Evolutionary conservation across 2,888 invertebrate genomes (phyloP).

Genomic region (Hypomecis atomaria): DNA sequence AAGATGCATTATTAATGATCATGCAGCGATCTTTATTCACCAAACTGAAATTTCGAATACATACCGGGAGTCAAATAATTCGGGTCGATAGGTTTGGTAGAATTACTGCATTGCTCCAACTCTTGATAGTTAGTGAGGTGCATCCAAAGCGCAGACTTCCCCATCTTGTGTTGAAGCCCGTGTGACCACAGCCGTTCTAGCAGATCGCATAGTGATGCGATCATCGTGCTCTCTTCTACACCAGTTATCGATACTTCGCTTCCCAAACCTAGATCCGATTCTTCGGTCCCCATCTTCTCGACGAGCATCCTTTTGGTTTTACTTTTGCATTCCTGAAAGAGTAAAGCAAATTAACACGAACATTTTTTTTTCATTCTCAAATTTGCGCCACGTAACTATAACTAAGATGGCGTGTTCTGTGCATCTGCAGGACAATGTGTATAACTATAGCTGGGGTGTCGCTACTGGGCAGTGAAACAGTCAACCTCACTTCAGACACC

Average conservation of each 20-base stretch:
- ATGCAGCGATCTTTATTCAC: background rate
- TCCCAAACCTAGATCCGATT: conserved; percentile 95
- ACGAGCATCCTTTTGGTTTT: conserved; percentile 99
- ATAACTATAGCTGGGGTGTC: too few species aligned
- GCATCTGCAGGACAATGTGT: too few species aligned
- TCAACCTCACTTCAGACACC: too few species aligned
- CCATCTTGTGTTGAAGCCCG: conserved; percentile 97
- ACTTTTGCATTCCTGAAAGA: conserved; percentile 91
- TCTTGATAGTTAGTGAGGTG: conserved; percentile 96
- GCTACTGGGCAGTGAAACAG: too few species aligned
- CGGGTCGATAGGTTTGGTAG: conserved; percentile 80
- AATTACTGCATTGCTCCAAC: conserved; percentile 87
- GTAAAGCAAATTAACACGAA: background rate
- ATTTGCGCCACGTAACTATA: too few species aligned
- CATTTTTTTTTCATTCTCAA: too few species aligned
- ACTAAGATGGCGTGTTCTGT: too few species aligned
- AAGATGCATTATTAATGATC: too few species aligned
- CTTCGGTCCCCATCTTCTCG: conserved; percentile 99
- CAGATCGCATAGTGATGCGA: conserved; percentile 98
- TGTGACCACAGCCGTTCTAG: conserved; percentile 99
- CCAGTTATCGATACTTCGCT: conserved; percentile 89
- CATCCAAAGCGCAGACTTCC: conserved; percentile 98
- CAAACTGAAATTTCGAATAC: conserved; percentile 31
- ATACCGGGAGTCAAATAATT: conserved; percentile 83
- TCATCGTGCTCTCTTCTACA: conserved; percentile 98